Evolutionary conservation across 2,888 invertebrate species (phyloP).

Genomic region (Drosophila niveifrons): DNA sequence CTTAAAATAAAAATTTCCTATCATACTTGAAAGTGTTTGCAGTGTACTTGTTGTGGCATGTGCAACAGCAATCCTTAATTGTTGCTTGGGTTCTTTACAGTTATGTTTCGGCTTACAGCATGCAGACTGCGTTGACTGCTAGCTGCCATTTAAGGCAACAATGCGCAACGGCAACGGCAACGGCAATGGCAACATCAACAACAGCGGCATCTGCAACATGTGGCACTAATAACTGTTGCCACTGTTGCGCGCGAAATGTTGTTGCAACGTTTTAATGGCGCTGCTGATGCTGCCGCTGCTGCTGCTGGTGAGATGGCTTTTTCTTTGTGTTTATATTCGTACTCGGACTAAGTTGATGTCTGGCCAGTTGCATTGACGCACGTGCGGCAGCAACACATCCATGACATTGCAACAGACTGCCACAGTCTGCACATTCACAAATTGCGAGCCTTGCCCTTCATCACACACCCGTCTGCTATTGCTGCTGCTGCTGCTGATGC

Average conservation of each 20-base stretch:
- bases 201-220: slow-evolving; percentile 48
- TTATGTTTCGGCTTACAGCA: slow-evolving; percentile 26
- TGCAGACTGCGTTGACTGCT: slow-evolving; percentile 6
- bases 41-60: slow-evolving; percentile 22
- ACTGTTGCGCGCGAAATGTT: slow-evolving; percentile 48
- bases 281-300: neutral
- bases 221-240: slow-evolving; percentile 63
- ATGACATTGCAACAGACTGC: slow-evolving; percentile 17
- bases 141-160: slow-evolving; percentile 39
- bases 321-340: slow-evolving; percentile 18
- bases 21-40: neutral
- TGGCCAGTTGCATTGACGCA: slow-evolving; percentile 34
- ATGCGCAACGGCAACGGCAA: slow-evolving; percentile 44
- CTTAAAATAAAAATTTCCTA: neutral
- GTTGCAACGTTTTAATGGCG: slow-evolving; percentile 49
- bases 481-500: neutral
- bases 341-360: slow-evolving; percentile 12
- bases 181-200: slow-evolving; percentile 41
- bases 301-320: slow-evolving; percentile 14
- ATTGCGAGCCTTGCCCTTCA: slow-evolving; percentile 25
- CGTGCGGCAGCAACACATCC: slow-evolving; percentile 31
- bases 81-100: slow-evolving; percentile 18
- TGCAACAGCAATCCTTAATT: slow-evolving; percentile 33
- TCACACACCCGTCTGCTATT: neutral
- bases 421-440: slow-evolving; percentile 31